A percentile compares a stretch with the other conserved stretches of the same genome.
Evolutionary conservation across 2,888 invertebrate species (phyloP).

Genomic region (Cordilura impudica): DNA sequence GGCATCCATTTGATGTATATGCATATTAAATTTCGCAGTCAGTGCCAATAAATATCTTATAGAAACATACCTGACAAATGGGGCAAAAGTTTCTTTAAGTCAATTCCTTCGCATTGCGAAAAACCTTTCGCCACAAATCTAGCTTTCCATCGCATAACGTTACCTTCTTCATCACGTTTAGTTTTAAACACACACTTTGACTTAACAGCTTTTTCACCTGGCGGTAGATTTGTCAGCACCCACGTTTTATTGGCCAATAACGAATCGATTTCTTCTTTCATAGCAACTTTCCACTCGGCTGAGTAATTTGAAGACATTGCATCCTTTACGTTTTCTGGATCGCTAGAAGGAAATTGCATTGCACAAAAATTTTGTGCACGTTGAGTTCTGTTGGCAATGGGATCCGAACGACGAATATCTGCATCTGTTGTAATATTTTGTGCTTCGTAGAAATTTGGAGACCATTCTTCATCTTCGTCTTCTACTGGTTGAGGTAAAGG

Average conservation of each 20-base stretch:
- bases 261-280: not conserved
- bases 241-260: not conserved
- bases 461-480: not conserved
- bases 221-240: too few species aligned
- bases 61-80: not conserved
- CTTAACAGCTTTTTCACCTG: not conserved
- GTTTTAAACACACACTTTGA: too few species aligned
- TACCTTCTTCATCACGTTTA: not conserved
- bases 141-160: not conserved
- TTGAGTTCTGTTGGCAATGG: not conserved
- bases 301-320: not conserved
- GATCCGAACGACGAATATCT: too few species aligned
- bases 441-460: not conserved
- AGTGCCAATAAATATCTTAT: too few species aligned
- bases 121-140: slow-evolving; percentile 3
- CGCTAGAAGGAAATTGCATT: not conserved
- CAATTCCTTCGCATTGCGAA: not conserved
- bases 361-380: not conserved
- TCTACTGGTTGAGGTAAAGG: not conserved
- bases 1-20: too few species aligned
- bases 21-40: too few species aligned
- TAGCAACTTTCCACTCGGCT: too few species aligned
- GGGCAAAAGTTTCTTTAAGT: slow-evolving; percentile 12
- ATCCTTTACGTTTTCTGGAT: not conserved
- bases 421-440: too few species aligned